phyloP scores from a whole-genome alignment of 1,140 invertebrate genomes.

The Saccostrea cuccullata region DNA sequence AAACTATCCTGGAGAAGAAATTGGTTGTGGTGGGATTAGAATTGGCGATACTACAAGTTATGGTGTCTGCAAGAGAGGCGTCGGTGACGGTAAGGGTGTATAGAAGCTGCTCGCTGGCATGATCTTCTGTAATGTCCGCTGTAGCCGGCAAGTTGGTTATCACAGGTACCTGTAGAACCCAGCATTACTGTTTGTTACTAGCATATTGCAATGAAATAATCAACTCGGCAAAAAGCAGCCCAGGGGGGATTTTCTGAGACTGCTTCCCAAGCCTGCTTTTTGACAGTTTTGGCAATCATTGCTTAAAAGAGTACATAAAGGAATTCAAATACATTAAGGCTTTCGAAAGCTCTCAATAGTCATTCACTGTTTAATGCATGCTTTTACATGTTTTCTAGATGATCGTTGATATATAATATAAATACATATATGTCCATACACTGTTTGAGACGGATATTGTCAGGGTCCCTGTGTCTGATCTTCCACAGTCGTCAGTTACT shows the following conservation, averaged over 20 bases:
- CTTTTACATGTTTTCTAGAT: not conserved
- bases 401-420: no score
- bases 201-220: not conserved
- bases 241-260: no score
- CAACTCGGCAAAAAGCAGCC: no score
- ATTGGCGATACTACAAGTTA: conserved; percentile 16
- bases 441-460: conserved; percentile 19
- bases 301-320: no score
- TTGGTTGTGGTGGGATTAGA: conserved; percentile 5
- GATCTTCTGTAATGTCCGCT: conserved; percentile 11
- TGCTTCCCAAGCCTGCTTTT: no score
- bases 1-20: not conserved
- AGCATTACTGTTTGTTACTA: no score
- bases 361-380: no score
- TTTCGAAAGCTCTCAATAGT: no score
- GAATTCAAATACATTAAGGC: no score
- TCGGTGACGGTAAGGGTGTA: not conserved
- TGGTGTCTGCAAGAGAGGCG: not conserved
- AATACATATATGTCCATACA: not conserved
- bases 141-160: conserved; percentile 38
- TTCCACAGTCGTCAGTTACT: conserved; percentile 2
- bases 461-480: not conserved
- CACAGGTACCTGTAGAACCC: not conserved
- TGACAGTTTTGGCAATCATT: no score
- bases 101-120: not conserved